phyloP scores from a whole-genome alignment of 2,797 vertebrate genomes.

The Selene dorsalis region DNA sequence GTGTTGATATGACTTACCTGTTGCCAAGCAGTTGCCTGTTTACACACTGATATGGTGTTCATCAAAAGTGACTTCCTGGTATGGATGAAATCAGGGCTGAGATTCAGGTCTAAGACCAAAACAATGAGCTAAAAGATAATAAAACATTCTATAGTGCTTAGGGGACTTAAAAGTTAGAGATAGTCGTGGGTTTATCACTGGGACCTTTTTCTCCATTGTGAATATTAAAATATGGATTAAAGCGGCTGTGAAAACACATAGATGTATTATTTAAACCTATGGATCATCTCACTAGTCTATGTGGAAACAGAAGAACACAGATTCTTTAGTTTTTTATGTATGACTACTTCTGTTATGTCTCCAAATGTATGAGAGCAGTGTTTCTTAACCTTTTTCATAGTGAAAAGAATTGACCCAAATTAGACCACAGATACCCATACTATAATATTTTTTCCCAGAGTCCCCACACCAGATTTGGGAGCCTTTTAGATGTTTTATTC shows the following conservation, averaged over 20 bases:
- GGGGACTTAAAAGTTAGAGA: background rate
- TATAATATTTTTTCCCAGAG: no score
- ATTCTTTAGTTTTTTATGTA: background rate
- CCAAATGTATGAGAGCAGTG: background rate
- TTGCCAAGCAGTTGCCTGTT: background rate
- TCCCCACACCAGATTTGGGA: no score
- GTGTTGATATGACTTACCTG: background rate
- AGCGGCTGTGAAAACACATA: conserved; percentile 1
- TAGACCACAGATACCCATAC: no score
- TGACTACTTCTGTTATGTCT: background rate
- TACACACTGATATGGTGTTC: background rate
- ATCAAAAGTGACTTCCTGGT: background rate
- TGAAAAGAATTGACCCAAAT: no score
- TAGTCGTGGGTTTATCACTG: background rate
- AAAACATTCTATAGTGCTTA: background rate
- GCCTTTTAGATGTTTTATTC: no score
- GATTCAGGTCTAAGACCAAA: background rate
- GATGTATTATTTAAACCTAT: background rate
- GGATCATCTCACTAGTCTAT: background rate
- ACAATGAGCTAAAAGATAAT: background rate
- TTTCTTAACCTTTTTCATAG: no score
- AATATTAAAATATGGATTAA: background rate
- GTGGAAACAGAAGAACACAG: background rate
- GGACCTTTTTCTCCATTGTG: background rate
- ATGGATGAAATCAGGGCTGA: background rate